phyloP scores from a whole-genome alignment of 2,888 invertebrate species.

The Thyatira batis region DNA sequence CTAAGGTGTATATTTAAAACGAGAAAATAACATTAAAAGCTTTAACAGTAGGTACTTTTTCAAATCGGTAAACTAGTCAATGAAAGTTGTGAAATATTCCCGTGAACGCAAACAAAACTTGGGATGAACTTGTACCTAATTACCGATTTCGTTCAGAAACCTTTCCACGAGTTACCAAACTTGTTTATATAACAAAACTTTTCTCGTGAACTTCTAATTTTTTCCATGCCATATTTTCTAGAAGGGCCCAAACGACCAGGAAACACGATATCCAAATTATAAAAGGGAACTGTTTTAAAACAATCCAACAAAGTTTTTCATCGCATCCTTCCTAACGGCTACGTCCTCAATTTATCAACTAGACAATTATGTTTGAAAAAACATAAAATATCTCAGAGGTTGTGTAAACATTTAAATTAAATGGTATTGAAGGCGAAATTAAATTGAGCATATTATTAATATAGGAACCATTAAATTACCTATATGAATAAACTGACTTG shows the following conservation, averaged over 20 bases:
- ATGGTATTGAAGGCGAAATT: conserved; percentile 4
- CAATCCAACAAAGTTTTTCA: conserved; percentile 60
- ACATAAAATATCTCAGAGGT: conserved; percentile 9
- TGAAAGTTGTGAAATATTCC: conserved; percentile 37
- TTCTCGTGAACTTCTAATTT: conserved; percentile 53
- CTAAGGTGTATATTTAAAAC: too few relatives aligned
- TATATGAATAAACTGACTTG: neutral
- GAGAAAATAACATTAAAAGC: conserved; percentile 10
- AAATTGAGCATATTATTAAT: neutral
- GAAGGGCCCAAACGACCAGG: conserved; percentile 41
- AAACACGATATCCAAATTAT: conserved; percentile 65
- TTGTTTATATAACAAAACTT: conserved; percentile 50
- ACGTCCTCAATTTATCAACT: conserved; percentile 56
- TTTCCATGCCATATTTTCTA: conserved; percentile 64
- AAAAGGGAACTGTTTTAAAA: conserved; percentile 60
- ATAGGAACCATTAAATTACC: neutral
- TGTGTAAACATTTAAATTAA: conserved; percentile 21
- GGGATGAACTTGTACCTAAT: conserved; percentile 57
- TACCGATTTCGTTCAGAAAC: conserved; percentile 59
- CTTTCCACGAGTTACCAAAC: conserved; percentile 47
- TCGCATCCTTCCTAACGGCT: conserved; percentile 50
- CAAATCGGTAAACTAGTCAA: conserved; percentile 32
- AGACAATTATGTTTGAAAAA: conserved; percentile 35
- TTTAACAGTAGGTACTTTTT: conserved; percentile 7
- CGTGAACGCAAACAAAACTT: conserved; percentile 49